Base-by-base conservation (phyloP, 2,113 vertebrate species). In the Pteruthius melanotis region DNA sequence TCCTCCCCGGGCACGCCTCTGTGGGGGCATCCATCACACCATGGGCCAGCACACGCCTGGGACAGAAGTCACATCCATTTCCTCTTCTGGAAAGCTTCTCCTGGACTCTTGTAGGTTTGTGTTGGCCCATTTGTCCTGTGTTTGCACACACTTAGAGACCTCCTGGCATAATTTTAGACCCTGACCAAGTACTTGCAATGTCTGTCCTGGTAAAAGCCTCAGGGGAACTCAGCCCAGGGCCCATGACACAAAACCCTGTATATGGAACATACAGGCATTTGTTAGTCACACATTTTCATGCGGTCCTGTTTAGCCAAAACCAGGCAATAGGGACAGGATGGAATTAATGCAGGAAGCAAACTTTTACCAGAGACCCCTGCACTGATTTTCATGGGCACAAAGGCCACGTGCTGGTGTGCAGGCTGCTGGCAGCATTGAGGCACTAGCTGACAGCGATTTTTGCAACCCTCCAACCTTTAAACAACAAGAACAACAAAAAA, bases 11-110 rank as follows among this genome's bases (percentile, higher is more conserved):
- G 27, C 60, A 39, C 0, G 0, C 24, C n/a, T n/a, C n/a, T n/a
- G n/a, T n/a, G n/a, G n/a, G n/a, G n/a, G n/a, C n/a, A n/a, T n/a
- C n/a, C n/a, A n/a, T 11, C 44, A 11, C 20, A 7, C 18, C 49
- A 2, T 2, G 40, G 54, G 49, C 7, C 66, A 53, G 31, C 56
- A 31, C 6, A 0, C 3, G 9, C 5, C 24, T 3, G 4, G 54
- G 3, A n/a, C n/a, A 83, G 53, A 24, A 52, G 30, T 4, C 47
- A 42, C 30, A 35, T 6, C 35, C 30, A 2, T 1, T 3, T 19
- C 31, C 54, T 31, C 0, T 44, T n/a, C n/a, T n/a, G n/a, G n/a
- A n/a, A n/a, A n/a, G n/a, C n/a, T n/a, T 44, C 0, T 0, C 26
- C 44, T 27, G n/a, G 16, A 45, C 35, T 53, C 24, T 56, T 37